phyloP scores from a whole-genome alignment of 2,888 invertebrate genomes.

The Ceramica pisi region DNA sequence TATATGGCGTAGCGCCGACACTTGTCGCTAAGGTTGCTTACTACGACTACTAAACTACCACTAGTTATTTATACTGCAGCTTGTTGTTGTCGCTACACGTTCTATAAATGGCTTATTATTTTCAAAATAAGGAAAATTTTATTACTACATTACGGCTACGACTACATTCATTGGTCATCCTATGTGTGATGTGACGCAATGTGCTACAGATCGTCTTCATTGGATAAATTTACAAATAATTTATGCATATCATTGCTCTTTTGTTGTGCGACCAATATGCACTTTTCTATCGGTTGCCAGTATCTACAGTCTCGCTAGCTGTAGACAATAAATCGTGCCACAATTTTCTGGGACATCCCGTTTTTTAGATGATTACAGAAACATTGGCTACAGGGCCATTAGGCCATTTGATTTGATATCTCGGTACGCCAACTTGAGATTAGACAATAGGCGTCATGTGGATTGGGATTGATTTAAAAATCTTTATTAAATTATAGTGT shows the following conservation, averaged over 20 bases:
- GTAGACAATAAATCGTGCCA: background rate
- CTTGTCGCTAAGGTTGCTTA: slow-evolving; percentile 73
- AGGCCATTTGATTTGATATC: too few relatives aligned
- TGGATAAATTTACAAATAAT: background rate
- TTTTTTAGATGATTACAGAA: background rate
- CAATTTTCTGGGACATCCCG: background rate
- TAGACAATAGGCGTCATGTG: slow-evolving; percentile 16
- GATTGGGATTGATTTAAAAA: slow-evolving; percentile 45
- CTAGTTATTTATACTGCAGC: slow-evolving; percentile 60
- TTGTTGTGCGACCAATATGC: background rate
- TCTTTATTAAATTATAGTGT: slow-evolving; percentile 27
- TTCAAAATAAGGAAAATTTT: slow-evolving; percentile 57
- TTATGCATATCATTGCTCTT: background rate
- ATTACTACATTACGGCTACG: slow-evolving; percentile 3
- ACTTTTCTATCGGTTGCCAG: background rate
- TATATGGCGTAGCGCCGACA: slow-evolving; percentile 80
- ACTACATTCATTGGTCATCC: slow-evolving; percentile 29
- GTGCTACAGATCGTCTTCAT: slow-evolving; percentile 15
- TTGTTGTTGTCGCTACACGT: slow-evolving; percentile 53
- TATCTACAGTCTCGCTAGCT: background rate
- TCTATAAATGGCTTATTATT: slow-evolving; percentile 46
- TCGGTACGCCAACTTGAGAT: too few relatives aligned
- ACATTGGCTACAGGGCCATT: too few relatives aligned
- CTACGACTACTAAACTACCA: slow-evolving; percentile 57
- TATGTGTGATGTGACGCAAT: slow-evolving; percentile 32